Percentiles rank a stretch among this genome's conserved stretches.
Conservation (phyloP, 2,888 invertebrate species). For the Thereva nobilitata region DNA sequence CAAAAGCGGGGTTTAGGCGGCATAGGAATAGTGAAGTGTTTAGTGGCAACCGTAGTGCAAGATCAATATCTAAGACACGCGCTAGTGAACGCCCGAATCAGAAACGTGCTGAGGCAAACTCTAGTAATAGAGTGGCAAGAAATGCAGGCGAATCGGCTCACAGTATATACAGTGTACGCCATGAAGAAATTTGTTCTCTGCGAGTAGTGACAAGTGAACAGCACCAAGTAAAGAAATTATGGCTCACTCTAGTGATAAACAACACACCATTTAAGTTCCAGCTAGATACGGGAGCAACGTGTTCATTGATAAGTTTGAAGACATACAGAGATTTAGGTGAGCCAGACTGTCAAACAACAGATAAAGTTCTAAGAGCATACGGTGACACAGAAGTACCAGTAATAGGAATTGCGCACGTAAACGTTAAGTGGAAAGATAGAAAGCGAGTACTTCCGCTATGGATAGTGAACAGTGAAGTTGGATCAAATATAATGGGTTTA, state of each 20-base stretch:
- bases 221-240: too few relatives aligned
- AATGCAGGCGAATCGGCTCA: too few relatives aligned
- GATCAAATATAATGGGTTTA: neutral
- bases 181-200: too few relatives aligned
- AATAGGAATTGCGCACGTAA: neutral
- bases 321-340: neutral
- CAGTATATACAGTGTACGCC: too few relatives aligned
- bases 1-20: too few relatives aligned
- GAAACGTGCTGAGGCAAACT: too few relatives aligned
- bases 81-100: too few relatives aligned
- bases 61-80: too few relatives aligned
- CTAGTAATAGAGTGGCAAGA: too few relatives aligned
- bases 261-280: neutral
- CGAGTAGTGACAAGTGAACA: too few relatives aligned
- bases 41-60: too few relatives aligned
- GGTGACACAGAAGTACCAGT: neutral
- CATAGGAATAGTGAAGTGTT: too few relatives aligned
- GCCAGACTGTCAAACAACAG: neutral
- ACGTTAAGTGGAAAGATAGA: neutral
- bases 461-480: neutral
- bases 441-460: neutral
- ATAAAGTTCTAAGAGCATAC: neutral
- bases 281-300: constrained; percentile 5
- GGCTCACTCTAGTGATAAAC: neutral
- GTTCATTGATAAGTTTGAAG: neutral